Evolutionary conservation across 2,797 vertebrate genomes (phyloP), one percentile per base, ranked within the genome.

Genomic region (Lateolabrax maculatus): DNA sequence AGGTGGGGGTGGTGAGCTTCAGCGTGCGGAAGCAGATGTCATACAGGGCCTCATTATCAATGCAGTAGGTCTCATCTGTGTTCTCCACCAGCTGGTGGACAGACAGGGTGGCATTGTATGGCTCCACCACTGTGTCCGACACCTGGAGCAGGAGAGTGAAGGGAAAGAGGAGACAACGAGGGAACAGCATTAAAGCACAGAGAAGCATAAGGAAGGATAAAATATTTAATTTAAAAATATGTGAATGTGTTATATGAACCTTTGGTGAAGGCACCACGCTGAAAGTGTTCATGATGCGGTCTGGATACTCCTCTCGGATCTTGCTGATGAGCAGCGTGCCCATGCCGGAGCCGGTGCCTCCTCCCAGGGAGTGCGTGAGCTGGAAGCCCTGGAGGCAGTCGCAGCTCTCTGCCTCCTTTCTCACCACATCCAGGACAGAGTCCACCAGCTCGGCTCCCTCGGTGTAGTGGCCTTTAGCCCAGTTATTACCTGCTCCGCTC

Each of bases 1-100:
- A 95, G 6, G 95, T 95, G 53, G 95, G 95, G 0, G 94, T 98
- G 79, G 94, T 94, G 58, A 98, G 88, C 76, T 98, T 98, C 3
- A 98, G 95, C 0, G 97, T 98, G 39, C 97, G 96, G 96, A 98
- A 98, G 92, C 97, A 98, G 95, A 98, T 98, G 93, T 98, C 97
- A 6, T 98, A 98, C 6, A 98, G 94, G 0, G 97, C 97, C 85
- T 98, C 97, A 63, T 98, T 98, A 92, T 98, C 97, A n/a, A 98
- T 98, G 93, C 97, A 98, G 87, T 94, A 98, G 4, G 97, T 98
- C 90, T 98, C 97, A 0, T 98, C 97, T 0, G 97, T 98, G 95
- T 98, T 98, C 92, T 98, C 97, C 15, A 98, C 97, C 92, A 98
- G 93, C 93, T 98, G 97, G 85, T 98, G 97, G 44, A 98, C 96